These are phyloP conservation scores for Ceratoteleas bidentatus DNA, from an alignment of 1,140 invertebrate genomes.

Conservation along the genomic window DNA sequence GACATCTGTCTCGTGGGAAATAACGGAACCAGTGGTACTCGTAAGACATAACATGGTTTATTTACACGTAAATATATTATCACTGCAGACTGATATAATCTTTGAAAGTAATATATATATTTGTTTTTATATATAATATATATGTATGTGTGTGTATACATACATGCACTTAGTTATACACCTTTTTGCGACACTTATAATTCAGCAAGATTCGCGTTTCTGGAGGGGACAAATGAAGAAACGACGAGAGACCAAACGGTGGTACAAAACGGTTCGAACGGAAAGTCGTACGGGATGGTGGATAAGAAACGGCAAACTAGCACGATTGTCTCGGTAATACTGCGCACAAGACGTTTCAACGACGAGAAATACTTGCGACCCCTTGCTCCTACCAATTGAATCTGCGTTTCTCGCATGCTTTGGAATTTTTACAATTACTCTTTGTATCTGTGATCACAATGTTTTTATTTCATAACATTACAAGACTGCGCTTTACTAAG, in stretches of 20 bases:
- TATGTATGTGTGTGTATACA: no score
- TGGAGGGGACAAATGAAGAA: no score
- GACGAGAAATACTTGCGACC: not conserved
- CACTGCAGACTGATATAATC: slow-evolving; percentile 78
- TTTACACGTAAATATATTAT: slow-evolving; percentile 82
- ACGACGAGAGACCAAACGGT: no score
- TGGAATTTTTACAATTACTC: slow-evolving; percentile 32
- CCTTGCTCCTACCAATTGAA: slow-evolving; percentile 4
- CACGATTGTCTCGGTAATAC: slow-evolving; percentile 66
- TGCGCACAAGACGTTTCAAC: slow-evolving; percentile 37
- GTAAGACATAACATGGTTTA: slow-evolving; percentile 75
- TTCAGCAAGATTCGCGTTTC: no score
- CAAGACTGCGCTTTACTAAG: slow-evolving; percentile 28
- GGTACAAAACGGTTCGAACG: no score
- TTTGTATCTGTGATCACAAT: slow-evolving; percentile 38
- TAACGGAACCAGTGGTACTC: slow-evolving; percentile 3
- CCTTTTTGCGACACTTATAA: no score
- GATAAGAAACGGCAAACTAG: no score
- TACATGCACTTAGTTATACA: no score
- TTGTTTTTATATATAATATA: no score
- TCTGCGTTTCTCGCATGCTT: slow-evolving; percentile 29
- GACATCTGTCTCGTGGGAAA: no score
- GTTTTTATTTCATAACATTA: slow-evolving; percentile 25
- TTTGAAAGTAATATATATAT: no score
- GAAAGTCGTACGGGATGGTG: no score